Conservation (phyloP, 30 jellyfish, hydroid and myxozoan genomes). For the Pelagia noctiluca region DNA sequence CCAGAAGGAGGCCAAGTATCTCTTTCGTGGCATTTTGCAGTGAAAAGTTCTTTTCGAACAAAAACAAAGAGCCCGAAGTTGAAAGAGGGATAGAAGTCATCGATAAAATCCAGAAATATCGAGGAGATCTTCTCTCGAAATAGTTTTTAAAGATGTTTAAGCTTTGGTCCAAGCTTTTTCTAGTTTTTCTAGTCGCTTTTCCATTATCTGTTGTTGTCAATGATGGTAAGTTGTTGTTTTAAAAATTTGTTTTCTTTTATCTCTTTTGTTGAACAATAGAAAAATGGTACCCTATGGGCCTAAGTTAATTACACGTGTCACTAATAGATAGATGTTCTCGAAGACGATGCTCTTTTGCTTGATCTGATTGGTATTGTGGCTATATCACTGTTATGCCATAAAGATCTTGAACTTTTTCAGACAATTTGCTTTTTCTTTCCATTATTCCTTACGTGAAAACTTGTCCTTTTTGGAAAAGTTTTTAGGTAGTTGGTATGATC, state of each 20-base stretch:
- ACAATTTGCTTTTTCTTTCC: background rate
- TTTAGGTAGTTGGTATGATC: too few species aligned
- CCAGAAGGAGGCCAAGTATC: background rate
- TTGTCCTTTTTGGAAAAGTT: background rate
- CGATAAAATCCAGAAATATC: conserved; percentile 32
- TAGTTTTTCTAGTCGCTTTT: conserved; percentile 63
- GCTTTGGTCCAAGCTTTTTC: conserved; percentile 53
- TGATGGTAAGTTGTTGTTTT: conserved; percentile 52
- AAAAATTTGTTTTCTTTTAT: background rate
- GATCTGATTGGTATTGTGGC: background rate
- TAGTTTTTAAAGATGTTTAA: conserved; percentile 63
- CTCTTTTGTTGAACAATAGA: conserved; percentile 1
- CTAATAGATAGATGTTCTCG: background rate
- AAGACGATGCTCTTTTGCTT: background rate
- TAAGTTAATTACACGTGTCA: conserved; percentile 48
- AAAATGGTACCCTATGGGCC: conserved; percentile 21
- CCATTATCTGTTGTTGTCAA: conserved; percentile 34
- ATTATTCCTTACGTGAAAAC: background rate
- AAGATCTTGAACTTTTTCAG: too few species aligned
- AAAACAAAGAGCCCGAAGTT: background rate
- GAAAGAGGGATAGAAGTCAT: conserved; percentile 7
- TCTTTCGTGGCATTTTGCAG: background rate
- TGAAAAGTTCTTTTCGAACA: background rate
- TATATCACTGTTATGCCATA: too few species aligned
- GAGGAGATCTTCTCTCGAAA: conserved; percentile 23